Base-by-base conservation (phyloP, 2,888 invertebrate genomes). In the Emmelina monodactyla region DNA sequence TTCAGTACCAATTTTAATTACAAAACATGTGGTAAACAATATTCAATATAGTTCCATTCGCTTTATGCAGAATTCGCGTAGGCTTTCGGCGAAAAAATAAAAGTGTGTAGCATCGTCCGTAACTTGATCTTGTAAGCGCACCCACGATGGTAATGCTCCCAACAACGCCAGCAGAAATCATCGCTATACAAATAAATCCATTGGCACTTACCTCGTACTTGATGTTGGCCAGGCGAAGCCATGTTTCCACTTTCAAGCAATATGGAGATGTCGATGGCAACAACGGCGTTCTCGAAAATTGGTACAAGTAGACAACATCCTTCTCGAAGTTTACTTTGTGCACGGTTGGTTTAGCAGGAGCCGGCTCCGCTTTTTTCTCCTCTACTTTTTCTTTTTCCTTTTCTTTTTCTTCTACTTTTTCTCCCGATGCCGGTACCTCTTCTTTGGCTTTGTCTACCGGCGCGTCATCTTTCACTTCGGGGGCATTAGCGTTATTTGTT, bases 241-340 rank as follows among this genome's bases (percentile, higher is more conserved):
- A 96, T 58, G 95, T 94, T 83, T 97, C 96, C 55, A 95, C 92
- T 85, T 96, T 96, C 66, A 96, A 86, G 81, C 94, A 94, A 75
- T 91, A 95, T 39, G 94, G 93, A 49, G 94, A 95, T 54, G 93
- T 83, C 43, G 94, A 94, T 40, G 95, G 95, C 62, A 95, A 82
- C 63, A 91, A 82, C 49, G 94, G 92, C 50, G 93, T 93, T 62
- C 96, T 87, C 49, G 93, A 88, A 71, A 96, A 94, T 78, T 96
- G 96, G 75, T 94, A 94, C 66, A 97, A 82, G 82, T 97, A 97
- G 46, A 95, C 92, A 55, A 92, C 83, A 72, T 96, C 96, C 82
- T 94, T 92, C 61, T 95, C 93, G 65, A 86, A 95, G 73, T 92
- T 92, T 45, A 84, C 71, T 76, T 94, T 94, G 71, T 93, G 93